These are phyloP conservation scores for Acholoe squamosa DNA, from an alignment of 2,888 invertebrate genomes.

Conservation along the genomic window DNA sequence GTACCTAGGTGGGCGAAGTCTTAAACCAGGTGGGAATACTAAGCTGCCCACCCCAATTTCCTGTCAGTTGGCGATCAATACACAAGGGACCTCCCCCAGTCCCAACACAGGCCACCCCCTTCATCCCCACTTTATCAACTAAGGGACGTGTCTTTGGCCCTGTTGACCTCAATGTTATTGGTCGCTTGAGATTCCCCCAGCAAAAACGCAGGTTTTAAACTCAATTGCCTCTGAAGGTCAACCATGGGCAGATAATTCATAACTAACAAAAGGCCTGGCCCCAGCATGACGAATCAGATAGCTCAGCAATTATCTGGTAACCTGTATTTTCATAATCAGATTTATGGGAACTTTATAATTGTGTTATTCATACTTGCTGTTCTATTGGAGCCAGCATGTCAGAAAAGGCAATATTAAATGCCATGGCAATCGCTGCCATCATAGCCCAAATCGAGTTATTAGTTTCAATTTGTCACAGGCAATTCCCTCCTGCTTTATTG, in stretches of 20 bases:
- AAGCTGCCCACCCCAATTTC: background rate
- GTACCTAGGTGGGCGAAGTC: background rate
- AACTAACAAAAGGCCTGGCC: too few relatives aligned
- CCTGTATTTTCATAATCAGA: too few relatives aligned
- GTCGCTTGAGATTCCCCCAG: background rate
- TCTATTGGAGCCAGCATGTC: too few relatives aligned
- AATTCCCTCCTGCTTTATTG: background rate
- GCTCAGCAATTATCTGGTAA: too few relatives aligned
- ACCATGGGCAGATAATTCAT: too few relatives aligned
- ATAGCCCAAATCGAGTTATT: background rate
- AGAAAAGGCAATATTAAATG: background rate
- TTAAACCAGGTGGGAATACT: constrained; percentile 21
- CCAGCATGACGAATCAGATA: too few relatives aligned
- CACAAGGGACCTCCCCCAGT: constrained; percentile 5
- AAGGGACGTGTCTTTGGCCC: constrained; percentile 7
- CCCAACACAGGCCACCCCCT: background rate
- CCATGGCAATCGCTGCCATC: background rate
- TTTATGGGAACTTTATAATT: too few relatives aligned
- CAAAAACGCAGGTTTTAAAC: background rate
- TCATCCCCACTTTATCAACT: constrained; percentile 32
- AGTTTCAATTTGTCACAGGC: background rate
- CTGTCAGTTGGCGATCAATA: background rate
- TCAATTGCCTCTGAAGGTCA: background rate
- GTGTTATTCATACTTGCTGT: too few relatives aligned
- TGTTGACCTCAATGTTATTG: background rate